Conservation (phyloP, 2,888 invertebrate genomes). For the Noctua fimbriata region DNA sequence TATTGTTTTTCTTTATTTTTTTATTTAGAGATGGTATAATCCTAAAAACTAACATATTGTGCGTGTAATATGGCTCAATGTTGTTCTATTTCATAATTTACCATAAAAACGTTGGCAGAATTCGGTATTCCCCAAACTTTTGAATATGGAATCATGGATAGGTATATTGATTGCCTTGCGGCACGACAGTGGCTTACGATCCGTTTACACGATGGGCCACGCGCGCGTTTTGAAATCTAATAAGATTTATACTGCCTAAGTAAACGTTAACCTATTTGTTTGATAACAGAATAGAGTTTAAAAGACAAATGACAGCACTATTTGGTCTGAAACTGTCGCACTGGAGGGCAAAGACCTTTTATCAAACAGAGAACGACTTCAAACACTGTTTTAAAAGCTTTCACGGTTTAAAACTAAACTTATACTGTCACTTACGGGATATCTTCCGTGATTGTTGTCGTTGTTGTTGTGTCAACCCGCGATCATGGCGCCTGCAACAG, state of each 20-base stretch:
- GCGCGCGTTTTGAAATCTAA: conserved; percentile 13
- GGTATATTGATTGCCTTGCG: conserved; percentile 52
- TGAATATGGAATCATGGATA: neutral
- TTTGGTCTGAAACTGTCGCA: neutral
- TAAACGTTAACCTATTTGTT: neutral
- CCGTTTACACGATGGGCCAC: conserved; percentile 5
- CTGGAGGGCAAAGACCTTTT: neutral
- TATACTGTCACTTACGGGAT: too few species aligned
- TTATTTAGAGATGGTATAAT: neutral
- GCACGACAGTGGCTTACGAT: conserved; percentile 4
- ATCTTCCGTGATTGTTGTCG: too few species aligned
- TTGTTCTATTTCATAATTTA: neutral
- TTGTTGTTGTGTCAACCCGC: too few species aligned
- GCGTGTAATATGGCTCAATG: neutral
- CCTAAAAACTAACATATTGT: neutral
- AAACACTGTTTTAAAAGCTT: too few species aligned
- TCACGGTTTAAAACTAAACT: too few species aligned
- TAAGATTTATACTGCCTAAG: neutral
- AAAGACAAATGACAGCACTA: neutral
- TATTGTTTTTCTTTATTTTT: conserved; percentile 11
- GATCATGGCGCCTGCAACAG: too few species aligned
- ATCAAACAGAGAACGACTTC: neutral
- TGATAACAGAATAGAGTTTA: neutral
- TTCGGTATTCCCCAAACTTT: neutral
- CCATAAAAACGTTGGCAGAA: neutral